Conservation (phyloP, 2,797 vertebrate species). For the Galagoides demidoff region DNA sequence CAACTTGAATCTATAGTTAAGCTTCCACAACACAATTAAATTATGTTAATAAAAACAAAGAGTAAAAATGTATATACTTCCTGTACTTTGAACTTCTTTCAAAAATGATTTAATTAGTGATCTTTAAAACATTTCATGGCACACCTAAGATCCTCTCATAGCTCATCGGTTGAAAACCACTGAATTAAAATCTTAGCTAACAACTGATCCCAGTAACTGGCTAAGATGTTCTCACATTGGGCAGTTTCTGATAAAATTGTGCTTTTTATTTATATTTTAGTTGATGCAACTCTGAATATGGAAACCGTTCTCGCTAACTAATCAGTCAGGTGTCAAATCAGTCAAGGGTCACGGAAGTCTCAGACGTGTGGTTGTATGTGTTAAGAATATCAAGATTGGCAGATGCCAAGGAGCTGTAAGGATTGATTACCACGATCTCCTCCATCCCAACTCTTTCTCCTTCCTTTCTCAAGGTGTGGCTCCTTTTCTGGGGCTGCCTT, state of each 20-base stretch:
- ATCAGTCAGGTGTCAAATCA: background rate
- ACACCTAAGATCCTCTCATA: no score
- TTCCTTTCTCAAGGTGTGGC: background rate
- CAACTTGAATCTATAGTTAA: no score
- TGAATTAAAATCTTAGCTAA: background rate
- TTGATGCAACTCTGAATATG: background rate
- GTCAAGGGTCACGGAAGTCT: background rate
- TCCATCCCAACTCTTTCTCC: background rate
- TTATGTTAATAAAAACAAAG: no score
- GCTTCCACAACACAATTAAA: no score
- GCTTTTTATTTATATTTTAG: background rate
- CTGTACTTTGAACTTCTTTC: no score
- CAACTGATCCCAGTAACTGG: background rate
- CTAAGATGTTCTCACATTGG: background rate
- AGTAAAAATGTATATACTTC: no score
- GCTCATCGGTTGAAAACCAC: no score
- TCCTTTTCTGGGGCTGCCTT: background rate
- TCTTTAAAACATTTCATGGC: no score
- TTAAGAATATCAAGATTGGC: conserved; percentile 9
- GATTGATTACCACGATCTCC: background rate
- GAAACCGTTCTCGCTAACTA: background rate
- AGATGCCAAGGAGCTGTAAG: background rate
- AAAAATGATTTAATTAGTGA: no score
- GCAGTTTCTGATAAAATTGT: background rate
- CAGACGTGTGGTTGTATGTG: background rate